Evolutionary conservation across 2,888 invertebrate genomes (phyloP).

Genomic region (Macrosoma leucophasiata): DNA sequence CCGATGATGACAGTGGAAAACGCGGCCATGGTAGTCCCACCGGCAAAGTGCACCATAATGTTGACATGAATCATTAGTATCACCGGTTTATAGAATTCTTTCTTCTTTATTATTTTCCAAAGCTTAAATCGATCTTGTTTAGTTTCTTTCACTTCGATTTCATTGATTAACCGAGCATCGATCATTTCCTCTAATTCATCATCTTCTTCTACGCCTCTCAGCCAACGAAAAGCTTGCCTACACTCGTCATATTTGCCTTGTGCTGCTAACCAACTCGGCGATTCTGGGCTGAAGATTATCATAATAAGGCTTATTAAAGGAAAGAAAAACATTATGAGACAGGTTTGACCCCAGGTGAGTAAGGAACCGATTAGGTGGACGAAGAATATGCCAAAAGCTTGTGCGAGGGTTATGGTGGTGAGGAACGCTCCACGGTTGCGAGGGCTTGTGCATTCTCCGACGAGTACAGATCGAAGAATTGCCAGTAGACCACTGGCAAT

Average conservation of each 20-base stretch:
- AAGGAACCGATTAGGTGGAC: conserved; percentile 78
- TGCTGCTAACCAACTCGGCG: conserved; percentile 77
- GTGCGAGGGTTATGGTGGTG: conserved; percentile 71
- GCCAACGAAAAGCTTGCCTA: conserved; percentile 68
- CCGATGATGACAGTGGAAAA: conserved; percentile 78
- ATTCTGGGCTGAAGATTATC: conserved; percentile 65
- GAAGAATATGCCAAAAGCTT: conserved; percentile 75
- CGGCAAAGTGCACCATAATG: conserved; percentile 78
- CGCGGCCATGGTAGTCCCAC: conserved; percentile 79
- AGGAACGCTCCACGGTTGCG: conserved; percentile 76
- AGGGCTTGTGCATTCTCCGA: conserved; percentile 72
- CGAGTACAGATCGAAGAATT: conserved; percentile 61
- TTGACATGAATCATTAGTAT: conserved; percentile 76
- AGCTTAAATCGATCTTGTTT: too few species aligned
- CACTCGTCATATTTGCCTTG: conserved; percentile 70
- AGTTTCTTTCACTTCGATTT: conserved; percentile 28
- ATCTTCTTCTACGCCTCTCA: conserved; percentile 63
- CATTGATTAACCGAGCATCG: conserved; percentile 30
- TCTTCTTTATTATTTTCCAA: conserved; percentile 42
- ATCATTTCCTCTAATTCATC: conserved; percentile 51
- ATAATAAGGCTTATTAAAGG: conserved; percentile 57
- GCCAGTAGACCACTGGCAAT: too few species aligned
- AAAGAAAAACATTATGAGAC: conserved; percentile 54
- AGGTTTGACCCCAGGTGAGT: conserved; percentile 69
- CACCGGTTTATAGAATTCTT: conserved; percentile 74